Base-by-base conservation (phyloP, 2,888 invertebrate species). In the Hemithea aestivaria region DNA sequence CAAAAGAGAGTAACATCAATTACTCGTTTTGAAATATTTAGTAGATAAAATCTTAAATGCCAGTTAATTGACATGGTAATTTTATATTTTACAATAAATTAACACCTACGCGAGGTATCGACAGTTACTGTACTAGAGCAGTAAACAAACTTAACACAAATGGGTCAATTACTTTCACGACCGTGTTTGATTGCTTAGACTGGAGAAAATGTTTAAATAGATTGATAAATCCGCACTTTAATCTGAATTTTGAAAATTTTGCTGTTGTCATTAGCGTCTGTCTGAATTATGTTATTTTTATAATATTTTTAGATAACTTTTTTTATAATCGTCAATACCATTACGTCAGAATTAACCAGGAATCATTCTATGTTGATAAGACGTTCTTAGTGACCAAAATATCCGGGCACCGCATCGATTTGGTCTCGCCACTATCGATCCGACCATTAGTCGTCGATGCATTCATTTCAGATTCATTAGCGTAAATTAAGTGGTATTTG, bases 401-500 rank as follows among this genome's bases (percentile, higher is more conserved):
- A 44, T 36, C 33, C 35, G 25, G 38, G 26, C 32, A 39, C 9
- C 8, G 33, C 40, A 62, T 66, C 62, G 62, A 63, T 42, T 42
- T 16, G 27, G 34, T 32, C 46, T 46, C 74, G 66, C 35, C 76
- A 69, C 77, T 78, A 72, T 44, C 45, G 35, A 30, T 49, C 54
- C 51, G 37, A 41, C 68, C 73, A 73, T 80, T 71, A 66, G 65
- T 72, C 67, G 70, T 69, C 69, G 63, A 66, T 69, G 74, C 79
- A 81, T 79, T 77, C 68, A 79, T 80, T 81, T 73, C 48, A 73
- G 67, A 73, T 78, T 85, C 80, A 83, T 84, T 85, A 83, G 78
- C 74, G 75, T 77, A 81, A 83, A 85, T 85, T 83, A 84, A 85
- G 82, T 79, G 73, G 79, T 84, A 84, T 85, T 83, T 83, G 82